A percentile compares a stretch with the other conserved stretches of the same genome.
These are phyloP conservation scores for Hemitrygon akajei DNA, from an alignment of 2,797 vertebrate genomes.

Conservation along the genomic window DNA sequence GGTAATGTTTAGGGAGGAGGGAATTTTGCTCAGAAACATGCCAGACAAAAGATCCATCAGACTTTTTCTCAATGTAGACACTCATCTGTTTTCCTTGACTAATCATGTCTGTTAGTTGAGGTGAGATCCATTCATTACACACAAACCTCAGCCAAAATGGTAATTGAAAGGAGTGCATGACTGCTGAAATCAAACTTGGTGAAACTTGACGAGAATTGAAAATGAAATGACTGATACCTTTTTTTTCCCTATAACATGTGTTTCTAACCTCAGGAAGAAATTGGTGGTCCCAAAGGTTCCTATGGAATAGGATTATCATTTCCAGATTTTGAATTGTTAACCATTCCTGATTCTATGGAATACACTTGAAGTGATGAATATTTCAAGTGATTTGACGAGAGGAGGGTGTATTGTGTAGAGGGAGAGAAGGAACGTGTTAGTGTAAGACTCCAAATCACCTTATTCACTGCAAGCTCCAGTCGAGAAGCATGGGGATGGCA, in stretches of 20 bases:
- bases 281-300: background rate
- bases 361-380: background rate
- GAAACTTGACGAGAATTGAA: background rate
- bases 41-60: background rate
- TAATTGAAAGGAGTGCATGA: background rate
- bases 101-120: background rate
- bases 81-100: background rate
- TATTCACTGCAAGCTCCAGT: background rate
- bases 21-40: background rate
- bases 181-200: background rate
- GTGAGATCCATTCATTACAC: background rate
- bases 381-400: background rate
- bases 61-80: background rate
- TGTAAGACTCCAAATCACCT: background rate
- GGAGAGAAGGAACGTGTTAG: background rate
- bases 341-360: background rate
- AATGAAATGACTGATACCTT: background rate
- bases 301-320: background rate
- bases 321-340: background rate
- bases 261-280: constrained; percentile 7
- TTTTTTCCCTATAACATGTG: background rate
- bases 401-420: background rate
- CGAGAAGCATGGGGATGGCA: too few species aligned
- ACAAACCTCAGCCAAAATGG: background rate
- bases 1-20: background rate